A percentile compares a stretch with the other conserved stretches of the same genome.
These are phyloP conservation scores for Habropoda laboriosa DNA, from an alignment of 1,140 invertebrate species.

Conservation along the genomic window DNA sequence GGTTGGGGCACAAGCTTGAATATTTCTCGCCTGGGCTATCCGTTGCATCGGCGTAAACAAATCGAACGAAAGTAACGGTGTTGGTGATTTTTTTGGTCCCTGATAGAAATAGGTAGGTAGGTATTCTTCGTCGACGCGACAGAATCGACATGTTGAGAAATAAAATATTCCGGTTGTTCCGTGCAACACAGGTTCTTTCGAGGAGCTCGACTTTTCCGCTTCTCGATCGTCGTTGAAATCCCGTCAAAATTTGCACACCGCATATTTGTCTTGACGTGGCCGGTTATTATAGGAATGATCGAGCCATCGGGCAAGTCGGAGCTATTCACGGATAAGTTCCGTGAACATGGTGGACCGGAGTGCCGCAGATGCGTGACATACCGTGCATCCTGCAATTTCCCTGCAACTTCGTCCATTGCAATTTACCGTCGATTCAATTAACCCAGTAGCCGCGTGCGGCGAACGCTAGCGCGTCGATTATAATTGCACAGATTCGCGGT, in stretches of 20 bases:
- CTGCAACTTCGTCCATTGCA: slow-evolving; percentile 37
- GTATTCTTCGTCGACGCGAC: background rate
- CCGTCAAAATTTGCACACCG: slow-evolving; percentile 47
- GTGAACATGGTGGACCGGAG: too few relatives aligned
- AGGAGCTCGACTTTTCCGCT: slow-evolving; percentile 5
- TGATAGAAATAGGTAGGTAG: background rate
- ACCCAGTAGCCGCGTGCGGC: background rate
- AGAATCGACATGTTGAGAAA: background rate
- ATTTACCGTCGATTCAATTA: slow-evolving; percentile 50
- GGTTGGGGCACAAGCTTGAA: background rate
- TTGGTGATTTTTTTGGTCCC: background rate
- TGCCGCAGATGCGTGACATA: background rate
- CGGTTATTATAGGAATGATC: slow-evolving; percentile 43
- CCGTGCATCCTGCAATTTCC: slow-evolving; percentile 10
- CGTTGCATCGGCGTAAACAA: slow-evolving; percentile 1
- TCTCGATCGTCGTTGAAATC: slow-evolving; percentile 45
- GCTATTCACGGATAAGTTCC: slow-evolving; percentile 1
- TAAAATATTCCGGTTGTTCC: slow-evolving; percentile 13
- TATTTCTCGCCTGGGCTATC: background rate
- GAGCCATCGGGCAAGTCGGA: slow-evolving; percentile 18
- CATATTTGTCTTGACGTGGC: slow-evolving; percentile 49
- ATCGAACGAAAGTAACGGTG: background rate
- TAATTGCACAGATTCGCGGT: slow-evolving; percentile 28
- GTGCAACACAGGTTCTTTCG: background rate
- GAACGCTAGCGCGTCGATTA: slow-evolving; percentile 1